Evolutionary conservation across 2,888 invertebrate genomes (phyloP), one percentile per base, ranked within the genome.

Genomic region (Stomorhina lunata): DNA sequence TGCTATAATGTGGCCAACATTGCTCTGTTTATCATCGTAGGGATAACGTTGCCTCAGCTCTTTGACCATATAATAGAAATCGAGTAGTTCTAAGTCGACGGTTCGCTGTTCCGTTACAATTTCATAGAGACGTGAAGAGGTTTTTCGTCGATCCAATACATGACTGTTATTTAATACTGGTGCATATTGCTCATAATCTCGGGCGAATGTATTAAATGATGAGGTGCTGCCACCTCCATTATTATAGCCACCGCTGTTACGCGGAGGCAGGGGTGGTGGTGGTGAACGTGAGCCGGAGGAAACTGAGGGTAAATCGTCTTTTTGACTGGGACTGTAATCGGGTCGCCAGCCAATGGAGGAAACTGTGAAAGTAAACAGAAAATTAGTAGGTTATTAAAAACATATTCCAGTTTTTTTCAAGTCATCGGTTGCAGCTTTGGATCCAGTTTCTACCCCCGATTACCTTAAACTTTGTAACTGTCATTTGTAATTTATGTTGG

Each of bases 1-100:
- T 85, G 98, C 98, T 83, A 97, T 94, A 78, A 98, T 95, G 88
- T 97, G 94, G 0, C 98, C 98, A 45, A 95, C 94, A 92, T 99
- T 98, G 12, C 96, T 95, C 77, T 92, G 93, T 20, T 93, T 93
- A 90, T 98, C 96, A 66, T 94, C 93, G 88, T 95, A 93, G 0
- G 93, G 92, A 91, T 95, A 98, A 87, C 94, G 94, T 94, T 90
- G 94, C 93, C 97, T 93, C 34, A 97, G 93, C 84, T 94, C 94
- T 84, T 95, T 94, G 2, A 97, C 95, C 95, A 96, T 96, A 87
- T 94, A 93, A 89, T 96, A 94, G 91, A 97, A 97, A 29, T 96
- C 96, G 86, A 94, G 93, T 71, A 97, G 92, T 89, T 97, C 97
- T 45, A 94, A 93, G 90, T 97, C 96, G 84, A 94, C 94, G 15